These are phyloP conservation scores for Dolichopus griseipennis DNA, from an alignment of 2,888 invertebrate genomes.

Conservation along the genomic window DNA sequence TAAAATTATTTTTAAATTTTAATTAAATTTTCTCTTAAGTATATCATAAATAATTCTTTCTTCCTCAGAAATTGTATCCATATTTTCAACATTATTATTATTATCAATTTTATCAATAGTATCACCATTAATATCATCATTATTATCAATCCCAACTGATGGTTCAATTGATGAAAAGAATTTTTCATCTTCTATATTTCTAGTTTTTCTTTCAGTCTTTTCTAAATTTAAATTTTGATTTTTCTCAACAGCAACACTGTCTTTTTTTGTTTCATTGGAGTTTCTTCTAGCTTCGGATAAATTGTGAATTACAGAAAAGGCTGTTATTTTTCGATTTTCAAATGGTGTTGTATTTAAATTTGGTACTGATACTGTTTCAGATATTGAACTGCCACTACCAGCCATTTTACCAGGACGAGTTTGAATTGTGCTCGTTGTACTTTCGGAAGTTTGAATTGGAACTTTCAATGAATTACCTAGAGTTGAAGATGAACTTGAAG, in stretches of 20 bases:
- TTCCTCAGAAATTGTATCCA: conserved; percentile 9
- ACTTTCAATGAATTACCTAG: not conserved
- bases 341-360: not conserved
- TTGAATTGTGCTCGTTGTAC: too few relatives aligned
- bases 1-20: not conserved
- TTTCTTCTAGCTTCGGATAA: not conserved
- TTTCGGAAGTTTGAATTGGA: too few relatives aligned
- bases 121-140: conserved; percentile 1
- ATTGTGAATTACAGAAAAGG: not conserved
- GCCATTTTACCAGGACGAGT: not conserved
- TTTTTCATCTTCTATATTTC: not conserved
- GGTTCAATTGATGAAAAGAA: not conserved
- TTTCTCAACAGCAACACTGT: not conserved
- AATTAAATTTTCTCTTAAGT: conserved; percentile 7
- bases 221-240: not conserved
- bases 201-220: not conserved
- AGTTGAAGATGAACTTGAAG: not conserved
- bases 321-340: too few relatives aligned
- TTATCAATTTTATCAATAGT: not conserved
- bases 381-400: not conserved
- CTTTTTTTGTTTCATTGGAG: not conserved
- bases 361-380: not conserved
- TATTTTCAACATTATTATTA: conserved; percentile 12
- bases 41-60: conserved; percentile 7
- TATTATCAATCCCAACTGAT: not conserved